Evolutionary conservation across 1,140 invertebrate genomes (phyloP).

Genomic region (Pseudomyrmex concolor): DNA sequence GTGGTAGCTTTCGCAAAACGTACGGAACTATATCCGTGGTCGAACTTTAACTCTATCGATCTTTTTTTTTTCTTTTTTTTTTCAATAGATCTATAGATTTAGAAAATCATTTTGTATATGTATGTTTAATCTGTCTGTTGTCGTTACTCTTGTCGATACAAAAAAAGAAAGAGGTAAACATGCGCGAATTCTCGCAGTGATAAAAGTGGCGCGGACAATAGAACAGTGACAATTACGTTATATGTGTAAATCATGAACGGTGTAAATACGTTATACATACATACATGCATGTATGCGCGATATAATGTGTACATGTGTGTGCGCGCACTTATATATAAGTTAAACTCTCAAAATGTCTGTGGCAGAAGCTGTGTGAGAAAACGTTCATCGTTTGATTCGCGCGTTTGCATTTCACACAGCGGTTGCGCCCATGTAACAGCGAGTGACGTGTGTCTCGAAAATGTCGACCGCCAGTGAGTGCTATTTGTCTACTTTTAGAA

Average conservation of each 20-base stretch:
- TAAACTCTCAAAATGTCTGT: conserved; percentile 66
- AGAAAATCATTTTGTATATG: conserved; percentile 1
- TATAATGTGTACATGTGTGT: conserved; percentile 57
- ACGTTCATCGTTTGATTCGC: background rate
- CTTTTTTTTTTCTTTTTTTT: too few relatives aligned
- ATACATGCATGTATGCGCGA: conserved; percentile 36
- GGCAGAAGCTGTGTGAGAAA: background rate
- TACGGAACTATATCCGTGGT: conserved; percentile 1
- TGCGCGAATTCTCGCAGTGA: background rate
- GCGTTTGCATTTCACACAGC: background rate
- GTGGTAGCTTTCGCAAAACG: background rate
- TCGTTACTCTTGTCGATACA: background rate
- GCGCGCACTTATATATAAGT: conserved; percentile 73
- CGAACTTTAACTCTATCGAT: too few relatives aligned
- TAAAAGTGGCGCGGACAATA: conserved; percentile 30
- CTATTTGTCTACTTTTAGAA: too few relatives aligned
- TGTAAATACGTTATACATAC: conserved; percentile 65
- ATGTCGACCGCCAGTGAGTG: background rate
- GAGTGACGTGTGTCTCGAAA: too few relatives aligned
- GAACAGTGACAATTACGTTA: conserved; percentile 55
- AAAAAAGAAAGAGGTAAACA: background rate
- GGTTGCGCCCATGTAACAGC: too few relatives aligned
- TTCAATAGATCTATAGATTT: background rate
- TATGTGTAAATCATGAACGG: conserved; percentile 67
- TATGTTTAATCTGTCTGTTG: background rate